Evolutionary conservation across 2,113 vertebrate species (phyloP), one percentile per base, ranked within the genome.

Genomic region (Sphaerodactylus townsendi): DNA sequence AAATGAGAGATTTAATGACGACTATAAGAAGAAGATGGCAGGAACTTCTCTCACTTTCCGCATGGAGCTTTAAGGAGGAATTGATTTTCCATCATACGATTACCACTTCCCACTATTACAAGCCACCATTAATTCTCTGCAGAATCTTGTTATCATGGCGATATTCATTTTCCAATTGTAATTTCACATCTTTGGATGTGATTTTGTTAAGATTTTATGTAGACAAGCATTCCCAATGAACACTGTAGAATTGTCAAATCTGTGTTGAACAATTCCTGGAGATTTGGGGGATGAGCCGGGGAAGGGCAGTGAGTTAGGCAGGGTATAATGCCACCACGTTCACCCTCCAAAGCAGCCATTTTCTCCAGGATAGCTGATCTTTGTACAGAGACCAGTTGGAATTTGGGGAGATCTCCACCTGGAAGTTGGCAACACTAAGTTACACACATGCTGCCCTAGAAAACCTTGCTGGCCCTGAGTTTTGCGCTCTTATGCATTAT

Each of bases 1-100:
- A 87, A 95, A 93, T 50, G 89, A 97, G 91, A 93, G 87, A 89
- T 98, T 98, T 92, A 92, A 97, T 86, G 81, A 93, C 76, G 93
- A 94, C 76, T 96, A 96, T 35, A 90, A 77, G 73, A 87, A 91
- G 82, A 95, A 95, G 80, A 96, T 95, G 95, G 65, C 90, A 81
- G 90, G 92, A 41, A 94, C 73, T 1, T 91, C 94, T 56, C 86
- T 96, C 65, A 87, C 86, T 75, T 96, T 96, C 86, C 89, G 92
- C 23, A 80, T 0, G 0, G 92, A 96, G 87, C 46, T 95, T 59
- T 96, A 80, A 95, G 70, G 68, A 83, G 39, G 39, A 72, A 73
- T 15, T 56, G 50, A 83, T 59, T 48, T 37, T 85, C 5, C 46
- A 35, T 10, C 10, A 77, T 69, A 50, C 1, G 68, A 30, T 76